Percentiles rank a stretch among this genome's conserved stretches.
These are phyloP conservation scores for Hipposideros larvatus DNA, from an alignment of 2,797 vertebrate species.

Conservation along the genomic window DNA sequence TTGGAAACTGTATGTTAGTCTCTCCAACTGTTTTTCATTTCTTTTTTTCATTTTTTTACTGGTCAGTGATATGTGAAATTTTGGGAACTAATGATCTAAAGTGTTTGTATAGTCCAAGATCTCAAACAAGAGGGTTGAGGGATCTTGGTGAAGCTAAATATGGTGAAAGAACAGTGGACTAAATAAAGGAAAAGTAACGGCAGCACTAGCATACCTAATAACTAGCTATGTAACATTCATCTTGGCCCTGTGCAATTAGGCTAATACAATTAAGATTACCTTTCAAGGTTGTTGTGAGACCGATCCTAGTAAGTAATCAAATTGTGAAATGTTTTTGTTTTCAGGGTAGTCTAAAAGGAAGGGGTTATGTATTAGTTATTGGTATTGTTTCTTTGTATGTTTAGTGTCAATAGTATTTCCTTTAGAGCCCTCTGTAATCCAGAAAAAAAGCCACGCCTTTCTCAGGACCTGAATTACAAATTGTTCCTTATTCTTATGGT, in stretches of 20 bases:
- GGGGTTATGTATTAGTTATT: not conserved
- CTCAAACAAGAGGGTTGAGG: not conserved
- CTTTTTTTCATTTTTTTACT: not conserved
- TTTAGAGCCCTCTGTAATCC: not conserved
- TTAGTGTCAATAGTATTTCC: not conserved
- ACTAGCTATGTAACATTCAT: not conserved
- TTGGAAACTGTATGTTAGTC: not conserved
- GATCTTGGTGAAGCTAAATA: not conserved
- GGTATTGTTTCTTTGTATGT: not conserved
- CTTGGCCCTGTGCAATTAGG: not conserved
- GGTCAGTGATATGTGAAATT: not conserved
- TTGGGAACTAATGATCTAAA: not conserved
- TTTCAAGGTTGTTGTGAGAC: not conserved
- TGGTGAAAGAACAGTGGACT: not conserved
- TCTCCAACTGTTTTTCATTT: not conserved
- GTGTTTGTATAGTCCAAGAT: not conserved
- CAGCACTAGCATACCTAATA: not conserved
- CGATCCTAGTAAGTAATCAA: not conserved
- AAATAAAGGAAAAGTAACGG: not conserved
- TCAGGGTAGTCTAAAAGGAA: not conserved
- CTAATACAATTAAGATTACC: not conserved
- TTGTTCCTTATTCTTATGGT: slow-evolving; percentile 54
- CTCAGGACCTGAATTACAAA: slow-evolving; percentile 43
- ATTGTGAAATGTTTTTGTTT: not conserved
- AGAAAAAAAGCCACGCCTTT: not conserved